These are phyloP conservation scores for Nymphalis c-album DNA, from an alignment of 2,888 invertebrate species.

Conservation along the genomic window DNA sequence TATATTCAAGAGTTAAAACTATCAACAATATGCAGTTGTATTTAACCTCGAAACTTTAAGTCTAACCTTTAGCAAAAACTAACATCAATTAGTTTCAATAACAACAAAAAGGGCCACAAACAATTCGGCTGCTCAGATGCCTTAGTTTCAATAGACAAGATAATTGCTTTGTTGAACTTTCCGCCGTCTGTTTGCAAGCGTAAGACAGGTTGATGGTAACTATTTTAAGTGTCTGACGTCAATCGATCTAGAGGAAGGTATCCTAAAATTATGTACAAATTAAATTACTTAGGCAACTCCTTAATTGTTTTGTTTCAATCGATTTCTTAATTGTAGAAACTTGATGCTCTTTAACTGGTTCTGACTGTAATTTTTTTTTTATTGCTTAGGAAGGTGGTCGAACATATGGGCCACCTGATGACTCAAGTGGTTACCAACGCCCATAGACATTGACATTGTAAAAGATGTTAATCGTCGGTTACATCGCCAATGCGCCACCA, in stretches of 20 bases:
- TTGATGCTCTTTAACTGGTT: too few relatives aligned
- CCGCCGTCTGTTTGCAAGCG: conserved; percentile 25
- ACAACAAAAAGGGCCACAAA: conserved; percentile 22
- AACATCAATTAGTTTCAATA: conserved; percentile 21
- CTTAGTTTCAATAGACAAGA: conserved; percentile 42
- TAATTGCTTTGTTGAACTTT: conserved; percentile 45
- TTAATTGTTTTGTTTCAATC: conserved; percentile 1
- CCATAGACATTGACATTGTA: too few relatives aligned
- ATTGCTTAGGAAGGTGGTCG: too few relatives aligned
- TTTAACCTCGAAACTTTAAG: not conserved
- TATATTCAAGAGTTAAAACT: too few relatives aligned
- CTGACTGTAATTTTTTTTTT: too few relatives aligned
- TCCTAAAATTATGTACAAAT: conserved; percentile 15
- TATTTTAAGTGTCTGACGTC: conserved; percentile 25
- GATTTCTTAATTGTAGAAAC: not conserved
- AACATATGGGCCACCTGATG: too few relatives aligned
- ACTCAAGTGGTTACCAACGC: too few relatives aligned
- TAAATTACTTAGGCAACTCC: conserved; percentile 8
- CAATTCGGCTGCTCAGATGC: conserved; percentile 25
- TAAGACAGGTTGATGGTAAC: conserved; percentile 33
- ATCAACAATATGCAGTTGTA: not conserved
- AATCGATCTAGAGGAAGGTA: conserved; percentile 13
- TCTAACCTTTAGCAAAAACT: conserved; percentile 11
- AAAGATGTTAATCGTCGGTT: too few relatives aligned
- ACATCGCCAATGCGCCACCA: too few relatives aligned